A percentile compares a stretch with the other conserved stretches of the same genome.
phyloP scores from a whole-genome alignment of 2,113 vertebrate species.

The Hipposideros armiger region DNA sequence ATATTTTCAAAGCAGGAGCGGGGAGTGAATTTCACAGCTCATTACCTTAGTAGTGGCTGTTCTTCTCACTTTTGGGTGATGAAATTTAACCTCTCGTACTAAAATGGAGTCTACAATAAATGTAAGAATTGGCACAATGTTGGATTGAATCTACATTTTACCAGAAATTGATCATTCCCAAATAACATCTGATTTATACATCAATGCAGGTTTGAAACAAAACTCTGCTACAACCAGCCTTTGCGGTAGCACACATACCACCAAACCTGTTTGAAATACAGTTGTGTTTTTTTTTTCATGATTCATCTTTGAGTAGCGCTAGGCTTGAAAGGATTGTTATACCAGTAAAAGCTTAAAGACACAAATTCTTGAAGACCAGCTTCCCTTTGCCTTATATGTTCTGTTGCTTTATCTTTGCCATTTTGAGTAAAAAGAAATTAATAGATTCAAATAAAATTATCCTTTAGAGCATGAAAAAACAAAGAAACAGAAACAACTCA shows the following conservation, averaged over 20 bases:
- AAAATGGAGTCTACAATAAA: too few species aligned
- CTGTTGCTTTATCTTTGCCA: slow-evolving; percentile 42
- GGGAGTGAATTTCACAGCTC: too few species aligned
- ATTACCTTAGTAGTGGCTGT: too few species aligned
- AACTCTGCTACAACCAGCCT: slow-evolving; percentile 76
- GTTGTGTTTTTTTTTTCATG: slow-evolving; percentile 81
- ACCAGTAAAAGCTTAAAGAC: slow-evolving; percentile 78
- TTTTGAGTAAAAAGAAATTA: slow-evolving; percentile 3
- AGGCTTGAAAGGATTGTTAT: slow-evolving; percentile 73
- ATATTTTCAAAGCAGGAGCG: too few species aligned
- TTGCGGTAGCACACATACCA: slow-evolving; percentile 79
- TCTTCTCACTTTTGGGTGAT: too few species aligned
- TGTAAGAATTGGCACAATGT: slow-evolving; percentile 60
- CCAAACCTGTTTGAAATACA: slow-evolving; percentile 85
- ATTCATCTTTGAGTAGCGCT: slow-evolving; percentile 78
- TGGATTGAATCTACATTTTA: slow-evolving; percentile 82
- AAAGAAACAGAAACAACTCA: neutral
- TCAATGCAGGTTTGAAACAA: slow-evolving; percentile 80
- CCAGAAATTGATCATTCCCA: slow-evolving; percentile 82
- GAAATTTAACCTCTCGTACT: too few species aligned
- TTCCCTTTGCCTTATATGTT: slow-evolving; percentile 54
- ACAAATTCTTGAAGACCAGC: slow-evolving; percentile 70
- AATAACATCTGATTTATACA: slow-evolving; percentile 88
- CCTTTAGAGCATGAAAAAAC: neutral
- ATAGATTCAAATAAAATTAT: neutral